These are phyloP conservation scores for Molossus alvarezi DNA, from an alignment of 2,797 vertebrate genomes.

Conservation along the genomic window DNA sequence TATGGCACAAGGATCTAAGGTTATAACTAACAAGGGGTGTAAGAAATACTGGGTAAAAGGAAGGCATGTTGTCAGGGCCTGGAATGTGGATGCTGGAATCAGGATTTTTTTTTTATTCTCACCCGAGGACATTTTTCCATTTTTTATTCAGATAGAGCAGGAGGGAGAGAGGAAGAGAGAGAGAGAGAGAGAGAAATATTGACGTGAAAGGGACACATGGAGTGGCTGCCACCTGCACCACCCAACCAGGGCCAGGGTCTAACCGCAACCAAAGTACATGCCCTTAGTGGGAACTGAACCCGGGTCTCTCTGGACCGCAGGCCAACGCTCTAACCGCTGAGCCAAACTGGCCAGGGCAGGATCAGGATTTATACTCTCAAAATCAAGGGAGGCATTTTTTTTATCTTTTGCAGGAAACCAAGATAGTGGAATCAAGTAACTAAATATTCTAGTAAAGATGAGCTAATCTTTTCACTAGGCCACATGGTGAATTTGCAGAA, in stretches of 20 bases:
- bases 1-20: neutral
- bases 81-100: neutral
- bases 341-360: no score
- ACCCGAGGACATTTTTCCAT: no score
- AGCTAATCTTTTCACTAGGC: conserved; percentile 39
- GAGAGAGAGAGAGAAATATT: no score
- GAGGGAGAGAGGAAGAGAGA: no score
- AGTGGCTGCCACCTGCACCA: no score
- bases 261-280: no score
- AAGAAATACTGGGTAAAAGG: neutral
- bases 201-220: no score
- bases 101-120: neutral
- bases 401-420: neutral
- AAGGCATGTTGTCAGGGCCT: neutral
- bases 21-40: neutral
- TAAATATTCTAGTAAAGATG: conserved; percentile 27
- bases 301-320: no score
- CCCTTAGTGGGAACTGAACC: no score
- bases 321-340: no score
- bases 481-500: conserved; percentile 23
- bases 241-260: no score
- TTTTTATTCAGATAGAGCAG: no score
- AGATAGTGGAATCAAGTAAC: neutral
- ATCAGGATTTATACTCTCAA: neutral
- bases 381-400: neutral